Percentiles rank a stretch among this genome's conserved stretches.
Evolutionary conservation across 2,113 vertebrate genomes (phyloP).

Genomic region (Cephalopholis sonnerati): DNA sequence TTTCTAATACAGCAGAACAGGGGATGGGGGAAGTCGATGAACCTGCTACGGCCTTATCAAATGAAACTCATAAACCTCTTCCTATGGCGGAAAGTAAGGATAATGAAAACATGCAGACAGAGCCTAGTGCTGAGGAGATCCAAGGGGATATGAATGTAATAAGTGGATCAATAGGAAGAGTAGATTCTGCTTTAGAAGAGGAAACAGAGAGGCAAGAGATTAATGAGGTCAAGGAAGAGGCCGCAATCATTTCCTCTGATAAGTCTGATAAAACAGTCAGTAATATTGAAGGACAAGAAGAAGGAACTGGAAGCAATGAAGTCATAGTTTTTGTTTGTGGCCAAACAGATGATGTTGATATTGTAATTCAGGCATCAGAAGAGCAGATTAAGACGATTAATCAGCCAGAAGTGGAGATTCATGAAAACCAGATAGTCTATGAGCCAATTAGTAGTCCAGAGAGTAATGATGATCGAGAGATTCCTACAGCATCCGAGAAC

Average conservation of each 20-base stretch:
- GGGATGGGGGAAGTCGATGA: slow-evolving; percentile 16
- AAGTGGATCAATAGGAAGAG: slow-evolving; percentile 42
- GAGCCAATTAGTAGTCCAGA: slow-evolving; percentile 82
- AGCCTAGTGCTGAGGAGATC: slow-evolving; percentile 12
- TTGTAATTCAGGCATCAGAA: slow-evolving; percentile 43
- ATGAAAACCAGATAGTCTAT: slow-evolving; percentile 73
- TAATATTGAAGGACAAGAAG: slow-evolving; percentile 31
- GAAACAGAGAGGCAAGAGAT: slow-evolving; percentile 15
- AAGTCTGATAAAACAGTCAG: slow-evolving; percentile 18
- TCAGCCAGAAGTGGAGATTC: slow-evolving; percentile 42
- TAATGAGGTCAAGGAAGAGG: slow-evolving; percentile 43
- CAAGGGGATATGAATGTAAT: slow-evolving; percentile 32
- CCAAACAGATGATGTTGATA: slow-evolving; percentile 39
- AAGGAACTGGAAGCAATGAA: slow-evolving; percentile 45
- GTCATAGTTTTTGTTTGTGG: slow-evolving; percentile 58
- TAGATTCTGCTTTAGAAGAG: slow-evolving; percentile 29
- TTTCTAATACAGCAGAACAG: slow-evolving; percentile 22
- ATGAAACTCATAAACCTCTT: slow-evolving; percentile 19
- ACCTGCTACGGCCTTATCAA: neutral
- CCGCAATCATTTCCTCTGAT: slow-evolving; percentile 12
- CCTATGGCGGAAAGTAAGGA: slow-evolving; percentile 16
- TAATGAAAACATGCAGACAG: slow-evolving; percentile 13
- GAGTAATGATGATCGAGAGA: slow-evolving; percentile 62
- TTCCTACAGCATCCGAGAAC: slow-evolving; percentile 33
- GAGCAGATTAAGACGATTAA: slow-evolving; percentile 48